Evolutionary conservation across 1,140 invertebrate species (phyloP), one percentile per base, ranked within the genome.

Genomic region (Aphaenogaster ashmeadi): DNA sequence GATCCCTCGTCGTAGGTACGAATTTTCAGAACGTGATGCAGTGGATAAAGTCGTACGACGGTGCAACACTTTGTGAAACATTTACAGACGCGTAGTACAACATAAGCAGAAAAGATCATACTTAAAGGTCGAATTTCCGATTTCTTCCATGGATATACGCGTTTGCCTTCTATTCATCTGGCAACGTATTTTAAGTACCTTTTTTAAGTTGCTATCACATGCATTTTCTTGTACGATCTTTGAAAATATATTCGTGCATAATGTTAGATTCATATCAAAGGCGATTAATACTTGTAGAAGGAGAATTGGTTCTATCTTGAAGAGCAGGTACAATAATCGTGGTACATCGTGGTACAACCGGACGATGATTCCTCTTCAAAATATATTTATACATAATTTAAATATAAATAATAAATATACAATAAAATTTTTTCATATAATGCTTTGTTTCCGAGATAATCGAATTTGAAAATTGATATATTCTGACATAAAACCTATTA

Each of bases 11-110:
- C 71, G 27, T 54, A 78, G 44, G 74, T 86, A 86, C 91, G 80
- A 91, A 91, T 90, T 91, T 84, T 90, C 78, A 87, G 62, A 72
- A 86, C 80, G 44, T 74, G 56, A 89, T 87, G 13, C 86, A 38
- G n/a, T 18, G 74, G 27, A 87, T 88, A 83, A 88, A 88, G 77
- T 88, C 58, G 79, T 80, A 64, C 66, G 44, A 38, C 78, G 54
- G 75, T 58, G 66, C 60, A 84, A 64, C 38, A 21, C 80, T 72
- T 86, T 21, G 47, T 85, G 62, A 85, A 90, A 67, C 54, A 81
- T 84, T 84, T 75, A 60, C 56, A 84, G 13, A 84, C 80, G 67
- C 66, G 66, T 71, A 71, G 27, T 2, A 27, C 54, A 84, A 84
- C 18, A 62, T 74, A 75, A 84, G n/a, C 69, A 74, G 27, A 84